Base-by-base conservation (phyloP, 2,113 vertebrate species). In the Macquaria australasica region DNA sequence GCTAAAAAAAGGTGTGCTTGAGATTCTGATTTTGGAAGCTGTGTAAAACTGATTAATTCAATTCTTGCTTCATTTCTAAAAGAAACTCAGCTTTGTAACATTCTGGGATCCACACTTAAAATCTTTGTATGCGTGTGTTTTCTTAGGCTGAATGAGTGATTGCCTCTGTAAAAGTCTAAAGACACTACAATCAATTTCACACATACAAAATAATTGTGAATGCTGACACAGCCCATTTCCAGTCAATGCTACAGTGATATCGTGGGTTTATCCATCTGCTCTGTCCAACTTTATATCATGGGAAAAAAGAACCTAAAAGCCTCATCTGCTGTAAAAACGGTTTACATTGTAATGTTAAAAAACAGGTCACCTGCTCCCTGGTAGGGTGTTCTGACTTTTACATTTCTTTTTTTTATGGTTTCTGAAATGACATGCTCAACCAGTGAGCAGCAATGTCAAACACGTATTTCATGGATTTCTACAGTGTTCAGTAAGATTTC, bases 371-470 rank as follows among this genome's bases (percentile, higher is more conserved):
- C 28, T 77, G 76, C 85, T 91, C 59, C 83, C 81, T 83, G 82
- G 63, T 82, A 43, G 21, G 48, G 50, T 50, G 73, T 48, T 62
- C 39, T 3, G 70, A 58, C 31, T 77, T 66, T 39, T 34, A 56
- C 14, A 39, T 25, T n/a, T 55, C 21, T 23, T 55, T 58, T 58
- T 66, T 69, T 25, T 20, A 71, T 39, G 21, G 60, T 68, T 79
- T 76, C 75, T 88, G 87, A 92, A 87, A 90, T 55, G 68, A 92
- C 73, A 88, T 84, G 93, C 95, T 96, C 94, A 95, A 86, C 94
- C 95, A 96, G 95, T 95, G 94, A 96, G 94, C 91, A 93, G 83
- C 81, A 87, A 85, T 60, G 71, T 89, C 15, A 63, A 74, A 79
- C 83, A 84, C 70, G 39, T 71, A 59, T 62, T 82, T 55, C 45